Evolutionary conservation across 2,113 vertebrate species (phyloP), one percentile per base, ranked within the genome.

Genomic region (Pseudorasbora parva): DNA sequence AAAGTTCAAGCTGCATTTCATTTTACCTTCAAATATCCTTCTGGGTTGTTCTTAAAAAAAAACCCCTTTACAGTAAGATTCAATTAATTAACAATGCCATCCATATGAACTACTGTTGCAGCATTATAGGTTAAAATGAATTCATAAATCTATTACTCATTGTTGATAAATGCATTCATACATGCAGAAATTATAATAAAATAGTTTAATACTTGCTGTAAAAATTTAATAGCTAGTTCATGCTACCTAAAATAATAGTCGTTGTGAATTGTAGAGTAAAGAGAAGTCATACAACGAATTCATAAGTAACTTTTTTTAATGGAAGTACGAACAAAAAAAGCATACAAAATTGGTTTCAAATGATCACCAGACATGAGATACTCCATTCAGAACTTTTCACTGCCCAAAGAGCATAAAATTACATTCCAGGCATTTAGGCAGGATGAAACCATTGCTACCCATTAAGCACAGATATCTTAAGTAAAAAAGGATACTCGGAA

Each of bases 241-340:
- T 68, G 30, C 21, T 19, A 10, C 30, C 62, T 10, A 21, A 54
- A 19, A 8, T 17, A 2, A 2, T 2, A n/a, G 19, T 37, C 30
- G 5, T 4, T 11, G 45, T 41, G 64, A 66, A 21, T 45, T 56
- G 37, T 43, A 27, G 37, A 57, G 54, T 1, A 33, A n/a, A 64
- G 5, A 45, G 15, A 19, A 66, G 41, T 27, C 17, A 60, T 43
- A 11, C 5, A 41, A 43, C 30, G n/a, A 43, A 64, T 30, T 5
- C 25, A 49, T 49, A 71, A 10, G 15, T 60, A 77, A 64, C 57
- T 15, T 30, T 8, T 37, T 87, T 87, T 84, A 82, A 81, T 87
- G 5, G 30, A 72, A 84, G 62, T n/a, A 81, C 10, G 81, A 84
- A 76, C 37, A 77, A 69, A 77, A 60, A 84, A 41, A 19, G 43